Percentiles rank a stretch among this genome's conserved stretches.
These are phyloP conservation scores for Nettapus auritus DNA, from an alignment of 2,113 vertebrate species.

Conservation along the genomic window DNA sequence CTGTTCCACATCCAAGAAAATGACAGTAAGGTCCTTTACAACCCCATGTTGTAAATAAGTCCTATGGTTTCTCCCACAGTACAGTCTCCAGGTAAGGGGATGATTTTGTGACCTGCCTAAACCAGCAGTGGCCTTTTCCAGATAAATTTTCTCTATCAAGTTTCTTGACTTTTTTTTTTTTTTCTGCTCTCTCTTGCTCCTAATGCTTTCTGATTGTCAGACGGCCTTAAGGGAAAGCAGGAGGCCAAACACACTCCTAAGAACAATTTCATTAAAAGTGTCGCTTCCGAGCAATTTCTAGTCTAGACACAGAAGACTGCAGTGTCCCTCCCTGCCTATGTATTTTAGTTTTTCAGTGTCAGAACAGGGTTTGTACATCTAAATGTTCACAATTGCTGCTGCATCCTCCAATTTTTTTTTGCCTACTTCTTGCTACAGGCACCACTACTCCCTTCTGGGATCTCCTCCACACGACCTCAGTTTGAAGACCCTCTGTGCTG, in stretches of 20 bases:
- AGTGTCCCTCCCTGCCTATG: accelerated
- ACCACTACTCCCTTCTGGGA: neutral
- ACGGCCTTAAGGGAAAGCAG: neutral
- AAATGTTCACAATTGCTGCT: neutral
- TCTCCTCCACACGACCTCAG: neutral
- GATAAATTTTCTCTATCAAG: neutral
- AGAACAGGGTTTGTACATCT: neutral
- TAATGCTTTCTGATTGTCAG: neutral
- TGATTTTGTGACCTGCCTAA: neutral
- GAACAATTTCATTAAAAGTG: neutral
- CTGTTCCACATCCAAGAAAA: neutral
- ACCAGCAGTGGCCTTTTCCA: neutral
- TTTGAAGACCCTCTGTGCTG: neutral
- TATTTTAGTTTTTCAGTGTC: neutral
- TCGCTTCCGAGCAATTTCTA: neutral
- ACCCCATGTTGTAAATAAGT: neutral
- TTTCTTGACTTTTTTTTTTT: neutral
- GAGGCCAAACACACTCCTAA: neutral
- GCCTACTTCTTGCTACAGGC: neutral
- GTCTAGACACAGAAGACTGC: neutral
- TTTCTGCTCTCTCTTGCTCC: neutral
- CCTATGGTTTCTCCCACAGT: neutral
- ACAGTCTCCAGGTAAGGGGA: neutral
- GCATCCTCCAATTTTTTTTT: neutral
- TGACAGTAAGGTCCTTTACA: neutral